phyloP scores from a whole-genome alignment of 37 sponge, comb jelly and placozoan species.

The Tethya wilhelma region DNA sequence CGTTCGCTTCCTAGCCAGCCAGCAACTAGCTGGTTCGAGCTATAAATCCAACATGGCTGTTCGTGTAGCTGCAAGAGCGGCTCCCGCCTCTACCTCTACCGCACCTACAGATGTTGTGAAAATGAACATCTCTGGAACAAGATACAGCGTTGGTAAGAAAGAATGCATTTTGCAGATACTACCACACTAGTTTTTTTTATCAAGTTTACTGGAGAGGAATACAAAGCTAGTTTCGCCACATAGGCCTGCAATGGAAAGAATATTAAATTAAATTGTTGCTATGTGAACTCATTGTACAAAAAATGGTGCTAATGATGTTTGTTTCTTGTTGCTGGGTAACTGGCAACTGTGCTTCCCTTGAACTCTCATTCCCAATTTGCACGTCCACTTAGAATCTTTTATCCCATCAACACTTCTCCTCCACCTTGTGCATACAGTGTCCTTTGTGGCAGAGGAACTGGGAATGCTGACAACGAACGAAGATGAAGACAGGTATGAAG shows the following conservation, averaged over 20 bases:
- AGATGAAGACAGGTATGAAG: too few species aligned
- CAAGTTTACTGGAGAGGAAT: too few species aligned
- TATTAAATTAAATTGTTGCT: too few species aligned
- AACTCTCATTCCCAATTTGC: not conserved
- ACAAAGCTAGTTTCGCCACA: too few species aligned
- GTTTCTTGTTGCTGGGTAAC: not conserved
- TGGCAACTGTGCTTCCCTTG: not conserved
- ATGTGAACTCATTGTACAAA: too few species aligned
- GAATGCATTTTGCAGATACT: not conserved
- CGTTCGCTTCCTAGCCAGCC: too few species aligned
- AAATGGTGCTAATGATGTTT: not conserved
- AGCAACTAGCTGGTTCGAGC: too few species aligned
- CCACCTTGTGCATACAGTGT: slow-evolving; percentile 6
- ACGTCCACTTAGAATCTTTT: not conserved
- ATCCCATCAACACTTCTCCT: not conserved
- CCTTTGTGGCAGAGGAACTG: slow-evolving; percentile 49
- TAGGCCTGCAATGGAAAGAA: too few species aligned
- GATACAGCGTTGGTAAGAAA: slow-evolving; percentile 70
- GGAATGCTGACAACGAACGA: slow-evolving; percentile 51
- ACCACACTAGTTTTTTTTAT: too few species aligned
- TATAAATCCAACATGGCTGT: too few species aligned
- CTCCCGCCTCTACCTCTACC: not conserved
- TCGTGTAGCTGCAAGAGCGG: not conserved
- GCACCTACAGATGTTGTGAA: not conserved
- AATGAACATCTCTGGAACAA: slow-evolving; percentile 56